Conservation (phyloP, 2,797 vertebrate species). For the Parotocinclus haroldoi region DNA sequence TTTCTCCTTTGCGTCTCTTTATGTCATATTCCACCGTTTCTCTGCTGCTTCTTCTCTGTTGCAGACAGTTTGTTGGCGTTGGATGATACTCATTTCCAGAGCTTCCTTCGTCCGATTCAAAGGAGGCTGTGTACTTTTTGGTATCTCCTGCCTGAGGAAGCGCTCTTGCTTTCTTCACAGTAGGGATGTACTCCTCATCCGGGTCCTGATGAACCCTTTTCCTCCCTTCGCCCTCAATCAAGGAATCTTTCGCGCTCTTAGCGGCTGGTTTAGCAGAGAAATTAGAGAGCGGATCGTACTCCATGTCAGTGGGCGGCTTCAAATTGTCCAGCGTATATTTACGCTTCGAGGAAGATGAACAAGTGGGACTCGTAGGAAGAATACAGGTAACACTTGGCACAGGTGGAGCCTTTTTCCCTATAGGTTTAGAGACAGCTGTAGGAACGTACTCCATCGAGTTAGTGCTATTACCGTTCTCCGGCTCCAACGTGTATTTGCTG, state of each 20-base stretch:
- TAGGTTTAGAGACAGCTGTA: constrained; percentile 69
- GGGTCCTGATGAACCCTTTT: constrained; percentile 48
- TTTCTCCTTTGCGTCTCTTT: background rate
- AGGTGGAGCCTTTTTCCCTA: constrained; percentile 64
- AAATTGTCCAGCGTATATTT: constrained; percentile 91
- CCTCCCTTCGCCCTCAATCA: constrained; percentile 26
- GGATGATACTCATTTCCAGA: constrained; percentile 72
- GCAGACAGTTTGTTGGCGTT: constrained; percentile 60
- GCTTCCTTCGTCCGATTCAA: constrained; percentile 85
- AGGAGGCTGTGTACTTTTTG: constrained; percentile 66
- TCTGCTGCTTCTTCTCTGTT: constrained; percentile 58
- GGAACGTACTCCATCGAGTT: constrained; percentile 88
- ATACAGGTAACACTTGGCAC: constrained; percentile 20
- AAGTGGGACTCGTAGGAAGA: constrained; percentile 33
- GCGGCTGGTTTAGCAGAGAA: constrained; percentile 80
- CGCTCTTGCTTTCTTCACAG: constrained; percentile 69
- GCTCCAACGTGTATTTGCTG: constrained; percentile 87
- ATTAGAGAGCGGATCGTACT: constrained; percentile 96
- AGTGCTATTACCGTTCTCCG: constrained; percentile 61
- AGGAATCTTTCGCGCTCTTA: constrained; percentile 71
- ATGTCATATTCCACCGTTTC: constrained; percentile 28
- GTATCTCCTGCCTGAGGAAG: constrained; percentile 39
- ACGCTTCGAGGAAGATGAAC: constrained; percentile 60
- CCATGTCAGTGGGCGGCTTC: constrained; percentile 88
- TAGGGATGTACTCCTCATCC: constrained; percentile 70